Base-by-base conservation (phyloP, 2,888 invertebrate genomes). In the Caenorhabditis zanzibari region DNA sequence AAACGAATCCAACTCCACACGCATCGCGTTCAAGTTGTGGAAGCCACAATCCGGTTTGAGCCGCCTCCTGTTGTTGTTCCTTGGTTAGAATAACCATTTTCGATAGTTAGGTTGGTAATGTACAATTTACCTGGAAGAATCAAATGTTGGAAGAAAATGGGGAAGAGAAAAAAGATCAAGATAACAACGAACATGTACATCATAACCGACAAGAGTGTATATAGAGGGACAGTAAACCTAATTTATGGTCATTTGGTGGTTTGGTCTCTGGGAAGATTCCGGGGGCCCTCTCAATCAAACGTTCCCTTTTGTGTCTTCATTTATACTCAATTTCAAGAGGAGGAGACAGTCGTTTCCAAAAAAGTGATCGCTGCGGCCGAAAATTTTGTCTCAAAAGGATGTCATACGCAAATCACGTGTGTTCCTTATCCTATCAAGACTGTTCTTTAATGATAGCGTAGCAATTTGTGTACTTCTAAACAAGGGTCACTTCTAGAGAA, bases 1-100 rank as follows among this genome's bases (percentile, higher is more conserved):
- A 98, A 92, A 99, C 96, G 94, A 98, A 99, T 91, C 99, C 99
- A 92, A 99, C 98, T 88, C 99, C 99, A 93, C 99, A 99, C 88
- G 98, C 97, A 93, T 97, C 98, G 93, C 95, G 96, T 94, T 99
- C 99, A 93, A 96, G 95, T 92, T 95, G 95, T 82, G 98, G 98
- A 94, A 97, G 96, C 94, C 99, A 99, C 93, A 99, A 95, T 94
- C 97, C 93, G 71, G 91, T 89, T 56, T 87, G 76, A 44, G 88
- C 90, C 14, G 89, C 89, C 26, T 85, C 86, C 32, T 84, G 72
- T 26, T 90, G 82, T 74, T 92, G 88, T 58, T 88, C 88, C 32
- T 90, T 88, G 32, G 89, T 88, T 19, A 92, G 86, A 71, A 92
- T 87, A 61, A 92, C 92, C 92, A 92, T 92, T 58, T 83, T 35